Evolutionary conservation across 1,140 invertebrate species (phyloP).

Genomic region (Zaprionus kolodkinae): DNA sequence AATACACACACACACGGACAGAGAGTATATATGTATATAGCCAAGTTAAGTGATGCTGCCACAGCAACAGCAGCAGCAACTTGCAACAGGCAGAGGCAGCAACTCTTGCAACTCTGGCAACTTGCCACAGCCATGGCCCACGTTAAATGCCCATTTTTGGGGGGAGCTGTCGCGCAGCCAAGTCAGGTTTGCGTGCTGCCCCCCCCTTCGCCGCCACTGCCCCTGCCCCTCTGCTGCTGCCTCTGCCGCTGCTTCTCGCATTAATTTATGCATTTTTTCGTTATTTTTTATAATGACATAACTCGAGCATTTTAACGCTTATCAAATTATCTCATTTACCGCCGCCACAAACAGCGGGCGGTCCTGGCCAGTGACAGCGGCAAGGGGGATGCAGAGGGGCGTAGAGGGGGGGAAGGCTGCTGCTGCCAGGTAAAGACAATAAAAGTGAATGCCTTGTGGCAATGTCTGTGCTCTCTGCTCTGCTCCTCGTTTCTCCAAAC

Average conservation of each 20-base stretch:
- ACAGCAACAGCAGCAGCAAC: slow-evolving; percentile 26
- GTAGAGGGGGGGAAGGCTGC: neutral
- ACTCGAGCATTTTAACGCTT: slow-evolving; percentile 84
- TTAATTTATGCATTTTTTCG: slow-evolving; percentile 77
- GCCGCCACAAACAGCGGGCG: slow-evolving; percentile 71
- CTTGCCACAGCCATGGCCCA: slow-evolving; percentile 67
- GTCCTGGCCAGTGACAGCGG: slow-evolving; percentile 36
- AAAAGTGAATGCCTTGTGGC: slow-evolving; percentile 64
- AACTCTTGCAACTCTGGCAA: slow-evolving; percentile 20
- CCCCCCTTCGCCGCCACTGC: too few species aligned
- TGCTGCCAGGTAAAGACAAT: slow-evolving; percentile 76
- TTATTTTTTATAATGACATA: slow-evolving; percentile 84
- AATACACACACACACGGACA: neutral
- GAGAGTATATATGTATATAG: slow-evolving; percentile 11
- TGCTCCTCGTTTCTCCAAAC: slow-evolving; percentile 6
- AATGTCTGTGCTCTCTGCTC: slow-evolving; percentile 18
- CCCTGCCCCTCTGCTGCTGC: neutral
- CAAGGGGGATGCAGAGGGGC: neutral
- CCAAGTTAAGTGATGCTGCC: slow-evolving; percentile 39
- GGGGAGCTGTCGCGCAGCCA: slow-evolving; percentile 21
- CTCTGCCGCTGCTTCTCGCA: slow-evolving; percentile 23
- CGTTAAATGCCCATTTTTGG: slow-evolving; percentile 83
- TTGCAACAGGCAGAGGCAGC: slow-evolving; percentile 12
- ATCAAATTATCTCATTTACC: slow-evolving; percentile 84
- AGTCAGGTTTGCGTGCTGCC: neutral